Conservation (phyloP, 2,888 invertebrate genomes). For the Eupithecia insigniata region DNA sequence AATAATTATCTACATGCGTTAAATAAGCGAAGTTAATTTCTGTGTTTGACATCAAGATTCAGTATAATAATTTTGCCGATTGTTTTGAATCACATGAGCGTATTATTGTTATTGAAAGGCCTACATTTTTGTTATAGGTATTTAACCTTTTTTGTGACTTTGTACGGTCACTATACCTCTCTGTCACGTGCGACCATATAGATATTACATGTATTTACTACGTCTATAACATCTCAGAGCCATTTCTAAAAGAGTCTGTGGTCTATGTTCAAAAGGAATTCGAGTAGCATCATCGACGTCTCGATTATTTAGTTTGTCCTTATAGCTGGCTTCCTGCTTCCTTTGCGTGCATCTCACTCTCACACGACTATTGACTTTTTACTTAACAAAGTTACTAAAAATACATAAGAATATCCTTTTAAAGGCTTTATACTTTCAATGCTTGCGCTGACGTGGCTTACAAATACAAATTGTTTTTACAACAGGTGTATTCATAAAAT, state of each 20-base stretch:
- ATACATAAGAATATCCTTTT: background rate
- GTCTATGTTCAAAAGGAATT: slow-evolving; percentile 50
- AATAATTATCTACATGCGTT: background rate
- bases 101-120: background rate
- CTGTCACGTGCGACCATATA: background rate
- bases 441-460: background rate
- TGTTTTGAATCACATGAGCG: background rate
- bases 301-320: slow-evolving; percentile 68
- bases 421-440: background rate
- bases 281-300: slow-evolving; percentile 58
- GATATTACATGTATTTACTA: too few species aligned
- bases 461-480: background rate
- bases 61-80: background rate
- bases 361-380: slow-evolving; percentile 6
- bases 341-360: background rate
- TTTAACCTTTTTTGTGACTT: too few species aligned
- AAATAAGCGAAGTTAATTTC: background rate
- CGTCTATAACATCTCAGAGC: background rate
- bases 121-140: too few species aligned
- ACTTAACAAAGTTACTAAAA: background rate
- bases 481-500: background rate
- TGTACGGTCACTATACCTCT: background rate
- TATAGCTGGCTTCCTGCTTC: slow-evolving; percentile 64
- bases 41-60: background rate
- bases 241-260: slow-evolving; percentile 29